phyloP scores from a whole-genome alignment of 2,797 vertebrate species.

The Adelosebastes latens region DNA sequence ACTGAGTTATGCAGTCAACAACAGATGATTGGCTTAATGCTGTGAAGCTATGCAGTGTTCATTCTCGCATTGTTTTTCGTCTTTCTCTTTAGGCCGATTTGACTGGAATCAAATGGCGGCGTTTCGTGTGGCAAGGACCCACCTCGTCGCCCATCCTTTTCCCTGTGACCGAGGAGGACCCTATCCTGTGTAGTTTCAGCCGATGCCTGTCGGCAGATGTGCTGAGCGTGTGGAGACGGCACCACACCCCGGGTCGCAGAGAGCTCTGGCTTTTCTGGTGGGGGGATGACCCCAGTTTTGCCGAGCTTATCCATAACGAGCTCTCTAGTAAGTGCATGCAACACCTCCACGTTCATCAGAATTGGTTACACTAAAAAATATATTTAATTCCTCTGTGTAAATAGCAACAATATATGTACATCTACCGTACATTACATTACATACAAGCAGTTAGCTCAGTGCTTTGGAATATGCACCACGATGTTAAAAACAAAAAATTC shows the following conservation, averaged over 20 bases:
- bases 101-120: constrained; percentile 99
- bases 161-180: constrained; percentile 98
- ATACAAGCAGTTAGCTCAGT: neutral
- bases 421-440: neutral
- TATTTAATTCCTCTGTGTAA: neutral
- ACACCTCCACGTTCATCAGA: neutral
- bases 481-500: neutral
- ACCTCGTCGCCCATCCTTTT: constrained; percentile 97
- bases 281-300: constrained; percentile 98
- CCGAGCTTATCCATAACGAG: constrained; percentile 97
- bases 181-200: constrained; percentile 98
- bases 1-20: constrained; percentile 18
- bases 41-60: neutral
- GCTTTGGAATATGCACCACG: neutral
- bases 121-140: constrained; percentile 97
- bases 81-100: constrained; percentile 90
- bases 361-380: neutral
- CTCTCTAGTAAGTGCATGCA: constrained; percentile 88
- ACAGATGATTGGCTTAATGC: constrained; percentile 4
- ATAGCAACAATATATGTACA: neutral
- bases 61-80: constrained; percentile 30
- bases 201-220: constrained; percentile 96
- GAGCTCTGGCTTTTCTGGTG: constrained; percentile 99
- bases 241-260: constrained; percentile 94
- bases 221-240: constrained; percentile 96